Conservation (phyloP, 1,140 invertebrate species). For the Luehdorfia chinensis region DNA sequence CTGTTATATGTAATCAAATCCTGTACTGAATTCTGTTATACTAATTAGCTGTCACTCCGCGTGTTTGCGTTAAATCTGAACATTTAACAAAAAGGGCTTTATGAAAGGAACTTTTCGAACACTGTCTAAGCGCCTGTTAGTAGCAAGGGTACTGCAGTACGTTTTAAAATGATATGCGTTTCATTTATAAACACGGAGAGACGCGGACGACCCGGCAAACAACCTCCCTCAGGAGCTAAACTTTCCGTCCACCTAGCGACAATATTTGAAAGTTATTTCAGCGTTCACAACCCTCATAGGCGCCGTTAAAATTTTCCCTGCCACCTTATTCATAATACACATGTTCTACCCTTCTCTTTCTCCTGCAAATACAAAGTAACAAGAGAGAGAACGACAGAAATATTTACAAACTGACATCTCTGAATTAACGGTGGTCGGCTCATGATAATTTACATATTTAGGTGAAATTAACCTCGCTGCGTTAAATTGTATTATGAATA, state of each 20-base stretch:
- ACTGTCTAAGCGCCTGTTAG: too few relatives aligned
- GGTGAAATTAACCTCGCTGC: slow-evolving; percentile 73
- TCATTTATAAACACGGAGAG: slow-evolving; percentile 69
- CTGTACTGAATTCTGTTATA: too few relatives aligned
- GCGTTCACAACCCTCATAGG: slow-evolving; percentile 74
- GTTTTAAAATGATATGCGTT: slow-evolving; percentile 70
- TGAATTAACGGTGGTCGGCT: slow-evolving; percentile 74
- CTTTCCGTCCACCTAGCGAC: slow-evolving; percentile 76
- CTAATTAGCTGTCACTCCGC: too few relatives aligned
- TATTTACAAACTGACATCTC: slow-evolving; percentile 72
- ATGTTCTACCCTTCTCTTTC: slow-evolving; percentile 36
- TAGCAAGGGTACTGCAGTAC: too few relatives aligned
- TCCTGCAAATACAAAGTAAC: slow-evolving; percentile 2
- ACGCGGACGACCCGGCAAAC: slow-evolving; percentile 53
- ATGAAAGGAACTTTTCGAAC: too few relatives aligned
- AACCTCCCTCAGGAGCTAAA: slow-evolving; percentile 67
- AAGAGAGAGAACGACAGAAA: slow-evolving; percentile 38
- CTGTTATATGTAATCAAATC: too few relatives aligned
- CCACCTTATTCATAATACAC: slow-evolving; percentile 75
- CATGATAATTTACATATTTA: slow-evolving; percentile 78
- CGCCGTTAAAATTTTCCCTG: slow-evolving; percentile 75
- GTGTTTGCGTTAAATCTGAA: too few relatives aligned
- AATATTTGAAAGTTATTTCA: slow-evolving; percentile 77
- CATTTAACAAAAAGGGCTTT: too few relatives aligned
- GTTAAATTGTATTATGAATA: slow-evolving; percentile 77